Evolutionary conservation across 1,140 invertebrate genomes (phyloP).

Genomic region (Brachionus rotundiformis): DNA sequence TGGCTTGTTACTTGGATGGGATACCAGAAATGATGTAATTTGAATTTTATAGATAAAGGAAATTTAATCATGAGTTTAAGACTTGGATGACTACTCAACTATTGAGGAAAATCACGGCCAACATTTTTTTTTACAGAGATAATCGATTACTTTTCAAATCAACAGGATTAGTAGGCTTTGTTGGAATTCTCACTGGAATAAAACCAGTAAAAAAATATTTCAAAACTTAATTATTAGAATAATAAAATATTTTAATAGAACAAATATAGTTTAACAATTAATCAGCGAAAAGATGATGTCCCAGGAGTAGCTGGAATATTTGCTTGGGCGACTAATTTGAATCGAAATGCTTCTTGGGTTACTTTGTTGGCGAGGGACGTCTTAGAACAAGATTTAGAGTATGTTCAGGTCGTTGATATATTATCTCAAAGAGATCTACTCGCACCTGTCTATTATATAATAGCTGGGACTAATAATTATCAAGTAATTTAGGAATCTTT

Average conservation of each 20-base stretch:
- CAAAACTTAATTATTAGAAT: too few relatives aligned
- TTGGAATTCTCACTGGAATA: conserved; percentile 66
- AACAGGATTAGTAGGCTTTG: conserved; percentile 68
- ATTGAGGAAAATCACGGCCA: conserved; percentile 66
- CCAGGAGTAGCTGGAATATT: background rate
- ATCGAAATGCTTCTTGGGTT: background rate
- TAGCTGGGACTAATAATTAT: background rate
- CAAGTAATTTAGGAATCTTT: conserved; percentile 53
- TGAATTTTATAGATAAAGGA: background rate
- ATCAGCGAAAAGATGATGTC: background rate
- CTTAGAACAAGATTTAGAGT: background rate
- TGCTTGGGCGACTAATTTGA: background rate
- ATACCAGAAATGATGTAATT: background rate
- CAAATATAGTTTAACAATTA: background rate
- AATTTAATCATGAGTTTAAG: too few relatives aligned
- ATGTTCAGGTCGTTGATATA: background rate
- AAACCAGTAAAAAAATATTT: background rate
- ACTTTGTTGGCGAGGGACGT: background rate
- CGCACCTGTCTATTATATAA: conserved; percentile 1
- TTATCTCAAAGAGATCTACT: background rate
- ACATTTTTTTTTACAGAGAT: conserved; percentile 65
- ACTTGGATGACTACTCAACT: conserved; percentile 67
- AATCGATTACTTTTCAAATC: conserved; percentile 66
- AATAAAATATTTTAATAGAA: background rate
- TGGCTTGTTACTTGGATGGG: conserved; percentile 66